A percentile compares a stretch with the other conserved stretches of the same genome.
Evolutionary conservation across 1,140 invertebrate species (phyloP).

Genomic region (Bombus waltoni): DNA sequence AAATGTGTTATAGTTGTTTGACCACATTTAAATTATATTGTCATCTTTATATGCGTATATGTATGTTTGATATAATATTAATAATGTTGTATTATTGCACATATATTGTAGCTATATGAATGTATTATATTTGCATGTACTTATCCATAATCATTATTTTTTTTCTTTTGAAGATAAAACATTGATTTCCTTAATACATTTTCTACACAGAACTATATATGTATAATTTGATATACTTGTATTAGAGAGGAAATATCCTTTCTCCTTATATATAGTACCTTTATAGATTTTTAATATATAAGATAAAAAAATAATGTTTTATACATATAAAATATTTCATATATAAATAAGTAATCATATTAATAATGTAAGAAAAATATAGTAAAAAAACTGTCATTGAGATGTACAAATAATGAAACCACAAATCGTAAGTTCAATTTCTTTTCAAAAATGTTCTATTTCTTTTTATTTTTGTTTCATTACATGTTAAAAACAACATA

Average conservation of each 20-base stretch:
- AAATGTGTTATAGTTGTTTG: background rate
- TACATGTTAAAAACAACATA: background rate
- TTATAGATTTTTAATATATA: background rate
- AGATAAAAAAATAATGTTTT: background rate
- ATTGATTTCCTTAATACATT: background rate
- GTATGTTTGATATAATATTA: constrained; percentile 11
- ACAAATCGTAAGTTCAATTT: background rate
- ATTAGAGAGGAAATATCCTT: too few relatives aligned
- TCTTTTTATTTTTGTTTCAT: background rate
- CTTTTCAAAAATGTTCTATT: background rate
- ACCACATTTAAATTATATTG: background rate
- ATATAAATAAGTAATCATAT: background rate
- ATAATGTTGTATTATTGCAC: background rate
- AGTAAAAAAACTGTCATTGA: background rate
- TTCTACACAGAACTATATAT: background rate
- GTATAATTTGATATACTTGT: background rate
- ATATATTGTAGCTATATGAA: background rate
- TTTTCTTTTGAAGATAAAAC: background rate
- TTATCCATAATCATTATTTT: background rate
- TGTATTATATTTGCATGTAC: background rate
- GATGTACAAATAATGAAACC: background rate
- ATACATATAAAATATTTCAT: background rate
- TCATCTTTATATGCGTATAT: background rate
- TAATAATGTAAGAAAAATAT: background rate
- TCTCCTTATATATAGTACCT: background rate